These are phyloP conservation scores for Acanthosepion lycidas DNA, from an alignment of 2,888 invertebrate genomes.

Conservation along the genomic window DNA sequence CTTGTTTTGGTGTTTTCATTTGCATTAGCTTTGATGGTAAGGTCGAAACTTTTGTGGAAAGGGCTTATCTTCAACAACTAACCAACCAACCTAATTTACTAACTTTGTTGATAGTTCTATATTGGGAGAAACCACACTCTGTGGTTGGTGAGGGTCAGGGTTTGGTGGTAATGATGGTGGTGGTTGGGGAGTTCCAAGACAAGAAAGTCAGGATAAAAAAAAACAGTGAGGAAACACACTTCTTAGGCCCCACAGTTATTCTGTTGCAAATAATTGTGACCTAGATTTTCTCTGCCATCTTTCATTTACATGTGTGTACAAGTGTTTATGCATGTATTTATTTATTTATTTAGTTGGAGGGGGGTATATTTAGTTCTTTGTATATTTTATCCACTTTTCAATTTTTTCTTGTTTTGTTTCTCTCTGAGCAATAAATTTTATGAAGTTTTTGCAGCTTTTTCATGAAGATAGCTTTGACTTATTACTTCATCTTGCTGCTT, in stretches of 20 bases:
- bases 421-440: not conserved
- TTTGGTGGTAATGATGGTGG: not conserved
- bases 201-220: not conserved
- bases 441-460: not conserved
- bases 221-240: not conserved
- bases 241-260: constrained; percentile 8
- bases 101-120: no score
- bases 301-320: not conserved
- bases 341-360: not conserved
- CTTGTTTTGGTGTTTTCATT: no score
- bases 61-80: no score
- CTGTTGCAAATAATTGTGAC: constrained; percentile 33
- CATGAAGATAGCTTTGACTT: not conserved
- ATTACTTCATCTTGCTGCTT: not conserved
- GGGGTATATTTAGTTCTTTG: not conserved
- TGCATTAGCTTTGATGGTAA: no score
- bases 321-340: constrained; percentile 6
- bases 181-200: not conserved
- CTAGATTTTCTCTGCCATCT: not conserved
- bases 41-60: no score
- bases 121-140: no score
- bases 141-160: not conserved
- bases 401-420: not conserved
- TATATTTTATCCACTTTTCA: not conserved
- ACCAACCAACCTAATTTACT: no score